Evolutionary conservation across 2,113 vertebrate genomes (phyloP).

Genomic region (Ochotona curzoniae): DNA sequence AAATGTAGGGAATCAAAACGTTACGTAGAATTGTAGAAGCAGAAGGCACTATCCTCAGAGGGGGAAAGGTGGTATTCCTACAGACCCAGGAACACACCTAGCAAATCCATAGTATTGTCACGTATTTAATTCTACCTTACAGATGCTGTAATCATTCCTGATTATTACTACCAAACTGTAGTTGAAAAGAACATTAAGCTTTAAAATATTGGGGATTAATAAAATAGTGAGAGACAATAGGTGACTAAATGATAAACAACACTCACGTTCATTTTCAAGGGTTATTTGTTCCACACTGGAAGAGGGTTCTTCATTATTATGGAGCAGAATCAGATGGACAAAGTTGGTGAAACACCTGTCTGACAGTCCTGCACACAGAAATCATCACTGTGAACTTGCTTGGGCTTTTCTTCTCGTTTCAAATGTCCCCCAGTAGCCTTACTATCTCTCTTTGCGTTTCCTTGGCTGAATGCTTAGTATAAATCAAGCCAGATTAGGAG

Average conservation of each 20-base stretch:
- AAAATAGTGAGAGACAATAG: neutral
- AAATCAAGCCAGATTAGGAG: constrained; percentile 11
- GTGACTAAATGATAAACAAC: neutral
- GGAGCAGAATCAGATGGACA: neutral
- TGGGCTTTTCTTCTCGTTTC: neutral
- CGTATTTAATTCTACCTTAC: neutral
- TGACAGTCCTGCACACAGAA: neutral
- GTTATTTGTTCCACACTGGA: neutral
- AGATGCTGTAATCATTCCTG: neutral
- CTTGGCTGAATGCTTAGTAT: constrained; percentile 1
- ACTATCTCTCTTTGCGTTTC: neutral
- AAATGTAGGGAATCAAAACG: neutral
- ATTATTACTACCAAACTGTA: constrained; percentile 15
- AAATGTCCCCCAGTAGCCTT: neutral
- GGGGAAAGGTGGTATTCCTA: neutral
- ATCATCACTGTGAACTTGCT: neutral
- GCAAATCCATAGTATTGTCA: neutral
- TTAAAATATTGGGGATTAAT: neutral
- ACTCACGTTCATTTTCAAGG: neutral
- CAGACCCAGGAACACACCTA: neutral
- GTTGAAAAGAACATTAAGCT: neutral
- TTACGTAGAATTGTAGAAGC: neutral
- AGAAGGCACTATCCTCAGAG: neutral
- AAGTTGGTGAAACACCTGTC: neutral
- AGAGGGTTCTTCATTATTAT: neutral